Evolutionary conservation across 2,888 invertebrate species (phyloP).

Genomic region (Epistrophella euchroma): DNA sequence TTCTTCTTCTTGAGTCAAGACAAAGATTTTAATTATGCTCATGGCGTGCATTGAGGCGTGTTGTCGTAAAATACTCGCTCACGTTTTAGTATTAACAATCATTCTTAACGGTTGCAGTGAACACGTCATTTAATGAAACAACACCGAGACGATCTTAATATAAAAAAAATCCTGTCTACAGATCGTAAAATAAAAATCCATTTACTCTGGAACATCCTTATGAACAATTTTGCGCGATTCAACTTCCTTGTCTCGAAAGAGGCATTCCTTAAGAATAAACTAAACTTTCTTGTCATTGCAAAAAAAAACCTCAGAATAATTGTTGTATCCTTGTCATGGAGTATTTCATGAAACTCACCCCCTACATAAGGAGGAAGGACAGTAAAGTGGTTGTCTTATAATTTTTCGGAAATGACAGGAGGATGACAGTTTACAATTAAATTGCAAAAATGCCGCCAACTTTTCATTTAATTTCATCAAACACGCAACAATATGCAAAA

Average conservation of each 20-base stretch:
- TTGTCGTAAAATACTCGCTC: constrained; percentile 24
- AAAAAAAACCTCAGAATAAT: constrained; percentile 3
- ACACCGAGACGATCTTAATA: constrained; percentile 13
- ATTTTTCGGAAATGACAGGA: constrained; percentile 45
- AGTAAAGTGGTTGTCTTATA: constrained; percentile 8
- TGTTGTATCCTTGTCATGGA: neutral
- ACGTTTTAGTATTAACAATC: constrained; percentile 29
- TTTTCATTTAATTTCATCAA: constrained; percentile 21
- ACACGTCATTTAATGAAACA: constrained; percentile 40
- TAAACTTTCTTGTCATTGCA: neutral
- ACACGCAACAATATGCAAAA: neutral
- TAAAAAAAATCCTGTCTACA: constrained; percentile 29
- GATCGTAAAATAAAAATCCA: constrained; percentile 31
- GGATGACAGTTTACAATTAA: constrained; percentile 63
- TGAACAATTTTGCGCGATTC: neutral
- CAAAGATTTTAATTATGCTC: constrained; percentile 34
- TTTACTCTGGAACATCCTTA: neutral
- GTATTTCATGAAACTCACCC: neutral
- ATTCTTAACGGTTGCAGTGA: constrained; percentile 40
- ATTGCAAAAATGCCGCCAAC: constrained; percentile 60
- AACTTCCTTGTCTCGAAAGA: neutral
- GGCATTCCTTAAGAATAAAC: constrained; percentile 9
- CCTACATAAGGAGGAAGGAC: neutral
- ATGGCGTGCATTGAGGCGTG: constrained; percentile 41
- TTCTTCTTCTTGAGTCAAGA: constrained; percentile 12